Conservation (phyloP, 2,797 vertebrate genomes). For the Cossypha niveicapilla region DNA sequence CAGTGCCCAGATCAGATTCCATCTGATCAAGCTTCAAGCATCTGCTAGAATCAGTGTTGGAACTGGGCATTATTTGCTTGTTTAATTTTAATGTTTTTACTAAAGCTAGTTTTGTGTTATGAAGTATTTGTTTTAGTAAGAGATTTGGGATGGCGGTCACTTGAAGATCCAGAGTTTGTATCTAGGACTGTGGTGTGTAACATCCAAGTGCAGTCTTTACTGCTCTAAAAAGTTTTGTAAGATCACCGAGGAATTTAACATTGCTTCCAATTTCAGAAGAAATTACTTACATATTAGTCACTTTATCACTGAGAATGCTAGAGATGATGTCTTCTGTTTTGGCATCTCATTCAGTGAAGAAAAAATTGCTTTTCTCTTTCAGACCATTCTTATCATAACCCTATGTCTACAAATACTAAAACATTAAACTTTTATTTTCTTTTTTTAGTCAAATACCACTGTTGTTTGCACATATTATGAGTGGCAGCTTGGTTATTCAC, state of each 20-base stretch:
- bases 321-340: neutral
- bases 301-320: neutral
- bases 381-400: neutral
- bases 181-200: neutral
- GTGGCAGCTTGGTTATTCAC: neutral
- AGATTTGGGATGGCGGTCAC: neutral
- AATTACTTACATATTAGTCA: rapidly evolving
- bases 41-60: neutral
- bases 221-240: neutral
- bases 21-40: neutral
- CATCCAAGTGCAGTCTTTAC: neutral
- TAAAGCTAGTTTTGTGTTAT: neutral
- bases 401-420: neutral
- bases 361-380: neutral
- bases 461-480: neutral
- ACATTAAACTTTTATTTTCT: neutral
- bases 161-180: neutral
- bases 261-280: neutral
- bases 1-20: neutral
- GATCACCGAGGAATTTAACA: neutral
- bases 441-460: neutral
- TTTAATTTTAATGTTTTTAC: neutral
- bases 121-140: neutral
- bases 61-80: neutral
- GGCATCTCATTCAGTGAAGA: neutral